Base-by-base conservation (phyloP, 2,113 vertebrate genomes). In the Campylomormyrus tamandua region DNA sequence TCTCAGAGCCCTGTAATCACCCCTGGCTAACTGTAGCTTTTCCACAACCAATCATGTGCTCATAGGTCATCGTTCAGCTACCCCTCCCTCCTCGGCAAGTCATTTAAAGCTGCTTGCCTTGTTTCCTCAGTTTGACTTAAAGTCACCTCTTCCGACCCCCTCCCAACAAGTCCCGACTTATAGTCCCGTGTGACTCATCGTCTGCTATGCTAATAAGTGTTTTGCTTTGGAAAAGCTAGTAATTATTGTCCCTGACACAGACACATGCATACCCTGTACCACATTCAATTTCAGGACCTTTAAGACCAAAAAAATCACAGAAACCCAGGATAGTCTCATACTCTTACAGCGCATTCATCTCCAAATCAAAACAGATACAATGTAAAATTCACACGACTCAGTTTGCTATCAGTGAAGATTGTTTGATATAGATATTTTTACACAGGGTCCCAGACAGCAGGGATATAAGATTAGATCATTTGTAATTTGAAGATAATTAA, bases 181-280 rank as follows among this genome's bases (percentile, higher is more conserved):
- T n/a, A 19, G 27, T 31, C 85, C 85, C 17, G 17, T 21, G n/a
- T 87, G 85, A 31, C 85, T 87, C 49, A 53, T 87, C 11, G 48
- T 87, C 85, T 87, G 49, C 85, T 87, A 19, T 27, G 50, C 48
- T 87, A 53, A 87, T 53, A 53, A 53, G 48, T 52, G n/a, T 87
- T 87, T 53, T 84, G 21, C 83, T 84, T 84, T 21, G 39, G 19
- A 84, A 84, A 80, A 80, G 13, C 83, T n/a, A 24, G 83, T 84
- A 48, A 84, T 84, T 84, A 48, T 84, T n/a, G 19, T 48, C 9
- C 3, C 83, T 24, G 83, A 84, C 83, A 48, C 9, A 84, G 21
- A 48, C 35, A n/a, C 83, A 48, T 1, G 19, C 83, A 84, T 19
- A 24, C 42, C 35, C 35, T 13, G 24, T 45, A 7, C 45, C 83